phyloP scores from a whole-genome alignment of 2,797 vertebrate genomes.

The Channallabes apus region DNA sequence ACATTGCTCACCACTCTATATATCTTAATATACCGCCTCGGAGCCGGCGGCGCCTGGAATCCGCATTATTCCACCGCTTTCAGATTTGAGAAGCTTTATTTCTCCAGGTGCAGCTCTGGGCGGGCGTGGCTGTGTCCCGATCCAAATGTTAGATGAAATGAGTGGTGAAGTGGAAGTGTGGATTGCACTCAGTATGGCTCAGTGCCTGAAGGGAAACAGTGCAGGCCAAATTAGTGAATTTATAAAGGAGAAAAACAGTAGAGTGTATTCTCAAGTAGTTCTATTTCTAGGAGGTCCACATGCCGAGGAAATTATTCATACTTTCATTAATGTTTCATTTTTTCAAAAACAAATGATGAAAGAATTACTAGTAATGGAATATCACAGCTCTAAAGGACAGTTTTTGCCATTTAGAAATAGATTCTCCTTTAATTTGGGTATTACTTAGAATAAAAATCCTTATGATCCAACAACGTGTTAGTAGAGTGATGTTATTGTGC shows the following conservation, averaged over 20 bases:
- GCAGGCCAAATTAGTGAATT: constrained; percentile 26
- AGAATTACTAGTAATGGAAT: background rate
- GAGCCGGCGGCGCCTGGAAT: constrained; percentile 12
- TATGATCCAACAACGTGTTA: background rate
- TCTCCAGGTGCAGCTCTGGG: constrained; percentile 24
- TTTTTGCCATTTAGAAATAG: background rate
- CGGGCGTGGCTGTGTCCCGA: constrained; percentile 37
- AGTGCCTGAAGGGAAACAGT: constrained; percentile 31
- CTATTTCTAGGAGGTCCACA: too few relatives aligned
- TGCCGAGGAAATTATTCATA: background rate
- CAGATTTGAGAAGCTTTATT: constrained; percentile 21
- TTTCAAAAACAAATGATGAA: background rate
- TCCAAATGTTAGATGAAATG: constrained; percentile 44
- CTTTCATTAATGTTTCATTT: background rate
- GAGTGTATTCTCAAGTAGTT: background rate
- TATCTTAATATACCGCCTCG: constrained; percentile 19
- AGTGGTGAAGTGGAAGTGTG: constrained; percentile 39
- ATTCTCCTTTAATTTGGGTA: background rate
- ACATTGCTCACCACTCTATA: background rate
- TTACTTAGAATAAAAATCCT: background rate
- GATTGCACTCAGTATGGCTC: constrained; percentile 29
- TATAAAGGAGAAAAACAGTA: background rate
- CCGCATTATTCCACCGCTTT: constrained; percentile 3
- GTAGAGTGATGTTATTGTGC: background rate
- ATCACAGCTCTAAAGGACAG: background rate